Base-by-base conservation (phyloP, 2,888 invertebrate species). In the Cataglyphis rosenhaueri region DNA sequence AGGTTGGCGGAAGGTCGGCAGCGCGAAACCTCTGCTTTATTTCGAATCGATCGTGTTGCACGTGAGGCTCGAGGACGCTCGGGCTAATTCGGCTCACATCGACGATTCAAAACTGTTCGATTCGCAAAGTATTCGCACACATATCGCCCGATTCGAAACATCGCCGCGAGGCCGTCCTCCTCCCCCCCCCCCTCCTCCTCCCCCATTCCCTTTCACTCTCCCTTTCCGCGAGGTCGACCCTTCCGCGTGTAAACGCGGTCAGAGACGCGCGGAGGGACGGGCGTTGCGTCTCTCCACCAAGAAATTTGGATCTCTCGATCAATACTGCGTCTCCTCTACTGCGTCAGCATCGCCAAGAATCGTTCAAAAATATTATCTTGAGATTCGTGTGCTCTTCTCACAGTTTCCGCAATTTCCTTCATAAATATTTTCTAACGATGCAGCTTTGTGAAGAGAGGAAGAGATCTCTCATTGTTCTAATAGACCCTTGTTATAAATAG, bases 31-130 rank as follows among this genome's bases (percentile, higher is more conserved):
- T 84, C 85, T 61, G 87, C 78, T 86, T 81, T 84, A 86, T 86
- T 89, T 84, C 85, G 82, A 91, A 91, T 91, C 91, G 91, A 91
- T 91, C 85, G 87, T 83, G 38, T 66, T 25, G 81, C 70, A 55
- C 66, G n/a, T n/a, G n/a, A 48, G 48, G 83, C 78, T 89, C 87
- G 91, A 86, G 86, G 66, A 41, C 52, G 68, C 74, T 91, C 91
- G 91, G 87, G 79, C 89, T 84, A 87, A 91, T 91, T 91, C 91
- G 90, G 88, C 83, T 82, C 76, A 70, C 81, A 83, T 87, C 90
- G 90, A 82, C 64, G 82, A 86, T 89, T 89, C 90, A 90, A 89
- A 89, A 86, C 84, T 88, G 86, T 85, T 89, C 90, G 90, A 90
- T 88, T 88, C 71, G 75, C 41, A 81, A 86, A 90, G 70, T 85